phyloP scores from a whole-genome alignment of 2,797 vertebrate species.

The Schizopygopsis malacanthus region DNA sequence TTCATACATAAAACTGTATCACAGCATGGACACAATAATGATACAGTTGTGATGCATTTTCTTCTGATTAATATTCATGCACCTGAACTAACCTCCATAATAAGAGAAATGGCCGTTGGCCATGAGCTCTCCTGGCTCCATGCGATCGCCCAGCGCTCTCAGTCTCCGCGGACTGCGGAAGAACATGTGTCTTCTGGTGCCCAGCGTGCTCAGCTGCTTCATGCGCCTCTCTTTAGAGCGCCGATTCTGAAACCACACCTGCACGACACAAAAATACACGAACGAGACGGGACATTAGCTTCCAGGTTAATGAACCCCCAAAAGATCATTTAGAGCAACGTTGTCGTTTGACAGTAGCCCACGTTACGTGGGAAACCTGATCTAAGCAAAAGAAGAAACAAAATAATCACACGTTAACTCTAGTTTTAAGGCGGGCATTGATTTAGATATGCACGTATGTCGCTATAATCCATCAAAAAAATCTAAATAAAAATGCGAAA shows the following conservation, averaged over 20 bases:
- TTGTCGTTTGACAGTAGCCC: neutral
- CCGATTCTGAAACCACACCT: slow-evolving; percentile 99
- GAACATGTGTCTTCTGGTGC: slow-evolving; percentile 89
- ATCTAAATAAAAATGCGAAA: neutral
- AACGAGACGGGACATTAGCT: neutral
- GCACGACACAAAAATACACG: slow-evolving; percentile 27
- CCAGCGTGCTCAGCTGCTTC: slow-evolving; percentile 94
- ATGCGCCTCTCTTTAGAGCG: slow-evolving; percentile 94
- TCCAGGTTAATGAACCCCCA: neutral
- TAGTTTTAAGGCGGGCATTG: neutral
- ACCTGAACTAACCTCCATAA: slow-evolving; percentile 86
- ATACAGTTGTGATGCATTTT: neutral
- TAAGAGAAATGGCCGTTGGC: slow-evolving; percentile 89
- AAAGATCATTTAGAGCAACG: neutral
- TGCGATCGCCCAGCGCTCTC: slow-evolving; percentile 82
- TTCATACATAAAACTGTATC: neutral
- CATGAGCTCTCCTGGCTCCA: slow-evolving; percentile 90
- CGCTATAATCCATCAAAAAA: neutral
- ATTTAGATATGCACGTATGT: neutral
- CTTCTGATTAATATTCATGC: neutral
- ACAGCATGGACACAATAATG: neutral
- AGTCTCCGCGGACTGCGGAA: slow-evolving; percentile 94
- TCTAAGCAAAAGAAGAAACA: neutral
- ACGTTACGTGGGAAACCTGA: neutral
- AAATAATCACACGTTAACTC: neutral